Conservation (phyloP, 2,888 invertebrate species). For the Silvanus unidentatus region DNA sequence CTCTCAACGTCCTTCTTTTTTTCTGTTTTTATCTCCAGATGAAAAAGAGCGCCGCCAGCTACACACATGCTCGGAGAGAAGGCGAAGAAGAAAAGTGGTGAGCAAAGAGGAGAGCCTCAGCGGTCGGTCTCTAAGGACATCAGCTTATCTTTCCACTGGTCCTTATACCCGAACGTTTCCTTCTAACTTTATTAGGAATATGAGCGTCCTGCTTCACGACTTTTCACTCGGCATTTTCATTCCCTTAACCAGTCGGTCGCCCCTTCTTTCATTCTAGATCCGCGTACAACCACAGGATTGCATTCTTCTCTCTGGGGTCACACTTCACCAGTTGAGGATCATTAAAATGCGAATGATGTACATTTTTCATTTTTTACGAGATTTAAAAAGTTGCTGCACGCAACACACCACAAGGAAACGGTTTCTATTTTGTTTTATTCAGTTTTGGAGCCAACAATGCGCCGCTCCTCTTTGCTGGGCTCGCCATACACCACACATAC, state of each 20-base stretch:
- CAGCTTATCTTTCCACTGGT: constrained; percentile 26
- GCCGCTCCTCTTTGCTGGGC: no score
- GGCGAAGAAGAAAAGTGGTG: not conserved
- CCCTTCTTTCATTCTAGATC: constrained; percentile 4
- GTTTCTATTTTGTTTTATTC: constrained; percentile 1
- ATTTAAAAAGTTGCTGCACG: constrained; percentile 28
- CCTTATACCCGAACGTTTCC: constrained; percentile 22
- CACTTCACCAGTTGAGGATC: constrained; percentile 28
- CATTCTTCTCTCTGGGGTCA: constrained; percentile 18
- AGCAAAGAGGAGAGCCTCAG: not conserved
- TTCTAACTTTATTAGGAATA: constrained; percentile 31
- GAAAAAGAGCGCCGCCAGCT: no score
- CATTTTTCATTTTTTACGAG: constrained; percentile 34
- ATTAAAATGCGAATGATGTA: constrained; percentile 35
- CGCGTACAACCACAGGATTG: constrained; percentile 1
- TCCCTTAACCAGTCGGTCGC: not conserved
- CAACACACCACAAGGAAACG: constrained; percentile 1
- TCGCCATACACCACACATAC: no score
- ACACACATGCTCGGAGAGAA: not conserved
- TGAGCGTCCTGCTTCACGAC: constrained; percentile 12
- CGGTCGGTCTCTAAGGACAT: constrained; percentile 26
- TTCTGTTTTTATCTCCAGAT: no score
- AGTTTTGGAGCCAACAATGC: no score
- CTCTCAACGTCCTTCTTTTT: no score
- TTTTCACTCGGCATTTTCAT: not conserved